Base-by-base conservation (phyloP, 2,113 vertebrate species). In the Nibea albiflora region DNA sequence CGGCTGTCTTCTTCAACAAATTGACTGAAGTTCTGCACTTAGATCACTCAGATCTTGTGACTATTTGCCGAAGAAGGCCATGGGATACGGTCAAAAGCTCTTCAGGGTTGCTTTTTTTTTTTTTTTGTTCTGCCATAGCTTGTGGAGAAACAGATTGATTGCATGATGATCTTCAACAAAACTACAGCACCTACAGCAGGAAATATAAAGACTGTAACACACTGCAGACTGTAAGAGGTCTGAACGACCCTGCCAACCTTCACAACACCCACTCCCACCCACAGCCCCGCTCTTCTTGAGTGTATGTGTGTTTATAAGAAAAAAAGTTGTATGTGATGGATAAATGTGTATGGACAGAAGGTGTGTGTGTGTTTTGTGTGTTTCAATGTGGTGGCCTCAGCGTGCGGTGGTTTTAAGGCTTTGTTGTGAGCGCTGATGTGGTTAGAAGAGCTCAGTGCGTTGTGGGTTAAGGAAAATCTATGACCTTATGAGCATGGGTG, bases 391-490 rank as follows among this genome's bases (percentile, higher is more conserved):
- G 76, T 54, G 81, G 54, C 65, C 57, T 80, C 26, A 73, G 89
- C 73, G 12, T 60, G 83, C 46, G 15, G 60, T 5, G 44, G 64
- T 73, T 71, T 78, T 12, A 57, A 39, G 66, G 80, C 69, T 76
- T 83, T 61, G 67, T 86, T 67, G 73, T 81, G 52, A 88, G 66
- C 3, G 50, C 69, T 73, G 79, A 85, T 86, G 85, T 64, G 53
- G 90, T 87, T 85, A 82, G 87, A 93, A 84, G 84, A 90, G 91
- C 80, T 80, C 24, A 67, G 89, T 90, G 89, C 82, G 86, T 89
- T 12, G 65, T 90, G 88, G 88, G 90, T 88, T 39, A 80, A 87
- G 64, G 58, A 76, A 72, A 83, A 87, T 88, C 76, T 90, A 78
- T 91, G 92, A 90, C 79, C 72, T 86, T 60, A 88, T 91, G 89